Base-by-base conservation (phyloP, 2,113 vertebrate species). In the Puntigrus tetrazona region DNA sequence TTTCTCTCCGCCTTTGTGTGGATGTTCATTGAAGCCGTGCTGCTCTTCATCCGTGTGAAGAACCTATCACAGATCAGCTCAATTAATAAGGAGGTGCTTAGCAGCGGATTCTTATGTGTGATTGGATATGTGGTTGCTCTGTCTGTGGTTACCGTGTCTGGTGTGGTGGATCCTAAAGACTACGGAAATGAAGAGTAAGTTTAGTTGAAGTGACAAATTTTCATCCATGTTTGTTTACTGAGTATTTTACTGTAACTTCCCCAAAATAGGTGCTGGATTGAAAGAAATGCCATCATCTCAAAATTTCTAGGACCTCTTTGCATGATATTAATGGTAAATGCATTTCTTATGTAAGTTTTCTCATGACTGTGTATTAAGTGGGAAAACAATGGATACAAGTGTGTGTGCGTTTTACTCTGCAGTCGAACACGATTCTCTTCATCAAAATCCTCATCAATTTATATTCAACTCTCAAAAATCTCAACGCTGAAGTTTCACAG, bases 1-100 rank as follows among this genome's bases (percentile, higher is more conserved):
- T 55, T 31, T 14, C 31, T 69, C 25, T 67, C 31, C 18, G 50
- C 4, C 50, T 55, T 95, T 89, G 92, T 93, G 89, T 95, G 94
- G 94, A 95, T 95, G 95, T 88, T 87, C 73, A 91, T 94, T 2
- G 94, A 95, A 70, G 94, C 92, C 0, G 20, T 93, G 31, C 89
- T 94, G 85, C 94, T 95, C 65, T 94, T 94, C 90, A 78, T 93
- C 36, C 91, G 93, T 1, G 92, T 95, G 52, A 79, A 55, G 34
- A 86, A 18, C 43, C 43, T n/a, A n/a, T n/a, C n/a, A n/a, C n/a
- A n/a, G n/a, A 41, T 41, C 41, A 41, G 41, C 59, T 55, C 20
- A 8, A n/a, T 11, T 29, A 29, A 85, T 14, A 18, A 16, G 50
- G 50, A 52, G 50, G 50, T 14, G 27, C 52, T 77, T 22, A 73